Evolutionary conservation across 2,113 vertebrate genomes (phyloP), one percentile per base, ranked within the genome.

Genomic region (Neolamprologus sp.): DNA sequence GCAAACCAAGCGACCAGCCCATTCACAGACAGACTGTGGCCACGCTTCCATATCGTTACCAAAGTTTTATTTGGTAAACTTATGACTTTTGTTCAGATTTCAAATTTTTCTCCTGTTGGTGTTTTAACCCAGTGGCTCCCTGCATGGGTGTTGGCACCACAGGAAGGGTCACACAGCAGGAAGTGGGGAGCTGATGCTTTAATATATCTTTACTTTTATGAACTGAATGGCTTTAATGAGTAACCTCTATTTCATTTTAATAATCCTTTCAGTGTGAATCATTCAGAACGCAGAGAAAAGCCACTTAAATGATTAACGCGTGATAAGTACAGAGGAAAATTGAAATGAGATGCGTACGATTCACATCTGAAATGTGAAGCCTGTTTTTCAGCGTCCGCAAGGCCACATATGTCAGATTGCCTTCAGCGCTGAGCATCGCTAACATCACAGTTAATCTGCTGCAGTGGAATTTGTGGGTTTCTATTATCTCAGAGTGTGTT

Each of bases 381-480:
- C 14, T 26, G 9, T 42, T 81, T 42, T 23, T 14, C 13, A 73
- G 47, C 79, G 1, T 55, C 53, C 42, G 28, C 85, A 58, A 91
- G 94, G 94, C 78, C 89, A 86, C 82, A 21, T 90, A 84, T 37
- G 37, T 90, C 23, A 84, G 45, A 90, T 87, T 73, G 81, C n/a
- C 37, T 45, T 26, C 45, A 60, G 26, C n/a, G 40, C 71, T 85
- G 53, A 71, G 33, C 81, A 83, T 78, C 5, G 35, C 73, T 80
- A 65, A 85, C 82, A 31, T 80, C 49, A 54, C 53, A 84, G 45
- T 53, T 92, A 83, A 90, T 92, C 80, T 86, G 33, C 9, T 85
- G 86, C 80, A 54, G 55, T 81, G 65, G 88, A 82, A 86, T 92
- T 85, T 83, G 81, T 19, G 3, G 55, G 84, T 37, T 83, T 82